Percentiles rank a stretch among this genome's conserved stretches.
Conservation (phyloP, 2,797 vertebrate genomes). For the Coregonus sp. region DNA sequence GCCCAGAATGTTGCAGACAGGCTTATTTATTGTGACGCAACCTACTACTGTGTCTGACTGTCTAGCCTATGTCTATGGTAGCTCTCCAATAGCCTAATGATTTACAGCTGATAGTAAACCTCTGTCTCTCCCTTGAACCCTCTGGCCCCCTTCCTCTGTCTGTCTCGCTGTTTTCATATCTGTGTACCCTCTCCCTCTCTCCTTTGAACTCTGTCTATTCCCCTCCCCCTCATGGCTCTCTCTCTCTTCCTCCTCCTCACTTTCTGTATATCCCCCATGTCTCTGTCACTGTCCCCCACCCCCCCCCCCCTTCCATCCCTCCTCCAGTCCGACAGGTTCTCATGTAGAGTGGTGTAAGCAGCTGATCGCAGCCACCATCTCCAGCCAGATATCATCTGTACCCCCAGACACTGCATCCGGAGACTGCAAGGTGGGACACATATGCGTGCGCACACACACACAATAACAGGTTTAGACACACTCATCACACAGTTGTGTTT, state of each 20-base stretch:
- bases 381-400: constrained; percentile 87
- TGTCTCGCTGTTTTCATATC: neutral
- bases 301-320: neutral
- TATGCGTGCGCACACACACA: neutral
- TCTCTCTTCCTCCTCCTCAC: no score
- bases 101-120: no score
- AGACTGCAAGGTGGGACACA: constrained; percentile 82
- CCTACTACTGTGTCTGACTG: neutral
- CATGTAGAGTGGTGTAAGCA: constrained; percentile 99
- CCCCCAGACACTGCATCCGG: constrained; percentile 70
- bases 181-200: neutral
- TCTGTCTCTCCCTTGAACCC: no score
- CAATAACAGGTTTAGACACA: neutral
- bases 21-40: neutral
- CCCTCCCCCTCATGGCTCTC: no score
- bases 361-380: constrained; percentile 95
- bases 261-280: no score
- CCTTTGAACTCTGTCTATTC: neutral
- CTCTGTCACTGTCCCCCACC: no score
- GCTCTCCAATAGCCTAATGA: neutral
- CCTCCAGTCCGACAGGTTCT: constrained; percentile 85
- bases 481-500: constrained; percentile 40
- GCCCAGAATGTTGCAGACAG: neutral
- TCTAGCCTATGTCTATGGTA: neutral
- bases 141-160: no score